Conservation (phyloP, 1,140 invertebrate genomes). For the Dreissena polymorpha region DNA sequence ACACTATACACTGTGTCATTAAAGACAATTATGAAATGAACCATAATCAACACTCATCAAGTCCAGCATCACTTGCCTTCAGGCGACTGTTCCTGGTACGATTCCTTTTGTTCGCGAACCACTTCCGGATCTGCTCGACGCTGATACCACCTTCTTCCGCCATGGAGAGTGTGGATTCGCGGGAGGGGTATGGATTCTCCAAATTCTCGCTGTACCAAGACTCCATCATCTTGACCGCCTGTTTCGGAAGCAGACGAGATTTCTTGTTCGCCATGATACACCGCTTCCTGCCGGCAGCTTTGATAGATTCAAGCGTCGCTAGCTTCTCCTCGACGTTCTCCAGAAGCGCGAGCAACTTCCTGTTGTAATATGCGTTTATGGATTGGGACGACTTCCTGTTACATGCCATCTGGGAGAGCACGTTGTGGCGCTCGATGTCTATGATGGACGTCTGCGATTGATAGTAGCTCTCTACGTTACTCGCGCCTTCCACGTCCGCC, state of each 20-base stretch:
- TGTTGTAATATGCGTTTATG: constrained; percentile 45
- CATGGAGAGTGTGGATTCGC: constrained; percentile 36
- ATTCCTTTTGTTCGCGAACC: constrained; percentile 61
- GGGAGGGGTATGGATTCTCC: constrained; percentile 55
- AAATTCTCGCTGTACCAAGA: constrained; percentile 52
- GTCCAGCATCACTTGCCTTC: constrained; percentile 33
- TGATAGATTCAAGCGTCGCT: not conserved
- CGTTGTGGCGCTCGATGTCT: constrained; percentile 46
- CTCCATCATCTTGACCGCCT: constrained; percentile 46
- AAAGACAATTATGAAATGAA: no score
- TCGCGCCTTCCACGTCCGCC: constrained; percentile 5
- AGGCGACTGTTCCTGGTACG: constrained; percentile 46
- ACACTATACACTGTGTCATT: no score
- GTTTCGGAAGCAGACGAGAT: constrained; percentile 47
- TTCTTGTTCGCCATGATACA: not conserved
- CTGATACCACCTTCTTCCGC: constrained; percentile 47
- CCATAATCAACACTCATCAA: constrained; percentile 2
- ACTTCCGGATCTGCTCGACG: constrained; percentile 55
- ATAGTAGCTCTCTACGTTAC: constrained; percentile 34
- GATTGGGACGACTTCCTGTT: constrained; percentile 32
- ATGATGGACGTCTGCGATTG: constrained; percentile 49
- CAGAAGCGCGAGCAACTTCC: constrained; percentile 34
- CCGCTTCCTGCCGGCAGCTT: constrained; percentile 4
- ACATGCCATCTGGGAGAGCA: constrained; percentile 52
- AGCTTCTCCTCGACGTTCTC: constrained; percentile 43